Percentiles rank a stretch among this genome's conserved stretches.
phyloP scores from a whole-genome alignment of 2,113 vertebrate genomes.

The Henicopernis longicauda region DNA sequence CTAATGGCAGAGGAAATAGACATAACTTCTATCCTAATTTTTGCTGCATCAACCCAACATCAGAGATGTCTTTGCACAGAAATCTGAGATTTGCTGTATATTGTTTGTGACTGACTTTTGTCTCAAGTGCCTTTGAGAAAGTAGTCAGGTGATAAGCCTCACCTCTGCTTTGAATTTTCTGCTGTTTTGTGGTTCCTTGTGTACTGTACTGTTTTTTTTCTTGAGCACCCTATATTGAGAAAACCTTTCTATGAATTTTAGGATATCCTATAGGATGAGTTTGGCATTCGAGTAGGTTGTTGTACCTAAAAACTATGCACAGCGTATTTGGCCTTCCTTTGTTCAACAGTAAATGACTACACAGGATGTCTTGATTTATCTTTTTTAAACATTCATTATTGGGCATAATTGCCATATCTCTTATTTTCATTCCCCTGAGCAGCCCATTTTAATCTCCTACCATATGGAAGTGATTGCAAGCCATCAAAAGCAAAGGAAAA shows the following conservation, averaged over 20 bases:
- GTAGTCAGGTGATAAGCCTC: background rate
- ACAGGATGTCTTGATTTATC: conserved; percentile 24
- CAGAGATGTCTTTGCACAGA: background rate
- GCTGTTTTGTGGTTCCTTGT: background rate
- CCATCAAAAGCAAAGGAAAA: conserved; percentile 18
- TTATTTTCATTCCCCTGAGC: conserved; percentile 42
- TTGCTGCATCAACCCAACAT: background rate
- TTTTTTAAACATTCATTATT: conserved; percentile 45
- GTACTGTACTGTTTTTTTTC: background rate
- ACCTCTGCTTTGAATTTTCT: background rate
- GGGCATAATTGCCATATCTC: conserved; percentile 28
- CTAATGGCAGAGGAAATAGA: background rate
- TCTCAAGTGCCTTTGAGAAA: background rate
- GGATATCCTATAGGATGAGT: background rate
- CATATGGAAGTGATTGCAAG: conserved; percentile 49
- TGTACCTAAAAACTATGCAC: background rate
- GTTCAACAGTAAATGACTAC: background rate
- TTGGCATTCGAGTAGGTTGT: background rate
- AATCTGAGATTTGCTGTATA: background rate
- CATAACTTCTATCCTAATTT: background rate
- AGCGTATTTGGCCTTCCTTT: background rate
- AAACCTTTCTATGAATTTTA: background rate
- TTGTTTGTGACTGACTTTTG: background rate
- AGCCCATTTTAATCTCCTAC: conserved; percentile 12
- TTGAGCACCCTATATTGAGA: background rate